Base-by-base conservation (phyloP, 2,888 invertebrate genomes). In the Esperia sulphurella region DNA sequence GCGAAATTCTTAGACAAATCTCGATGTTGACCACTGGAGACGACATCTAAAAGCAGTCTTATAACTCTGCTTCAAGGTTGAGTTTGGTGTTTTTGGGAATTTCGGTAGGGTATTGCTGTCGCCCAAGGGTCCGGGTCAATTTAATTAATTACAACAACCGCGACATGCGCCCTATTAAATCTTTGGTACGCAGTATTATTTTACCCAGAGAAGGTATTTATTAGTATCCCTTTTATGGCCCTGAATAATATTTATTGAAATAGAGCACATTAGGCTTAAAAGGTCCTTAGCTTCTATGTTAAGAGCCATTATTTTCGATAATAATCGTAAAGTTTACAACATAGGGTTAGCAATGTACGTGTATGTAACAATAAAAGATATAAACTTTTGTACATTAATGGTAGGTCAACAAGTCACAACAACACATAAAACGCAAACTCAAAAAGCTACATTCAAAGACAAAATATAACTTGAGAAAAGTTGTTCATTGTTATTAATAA, bases 91-190 rank as follows among this genome's bases (percentile, higher is more conserved):
- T 50, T 48, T 60, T 51, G 53, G 43, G 51, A 45, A 55, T 46
- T 59, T 54, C 65, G 21, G 64, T 55, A 63, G 68, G 60, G 62
- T 60, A 59, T 71, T 71, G 63, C 68, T 65, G 70, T 61, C 65
- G 75, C 71, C 68, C 61, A 58, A 65, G 77, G 75, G 73, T 73
- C 66, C 74, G 79, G 82, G 81, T 79, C 81, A 77, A 79, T 82
- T 82, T 76, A 82, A 82, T 82, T 82, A 82, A 82, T 82, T 79
- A 81, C 74, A 69, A 61, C 63, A 71, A 75, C 79, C 80, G 58
- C 81, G 74, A 81, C 81, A 76, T 75, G 74, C 70, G 62, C 75
- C 74, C 77, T 76, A 77, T 79, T 80, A 78, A 78, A 78, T 75
- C 75, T 79, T 75, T 75, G 79, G 79, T 75, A 69, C 69, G 65